Base-by-base conservation (phyloP, 2,797 vertebrate species). In the Pseudochirops corinnae region DNA sequence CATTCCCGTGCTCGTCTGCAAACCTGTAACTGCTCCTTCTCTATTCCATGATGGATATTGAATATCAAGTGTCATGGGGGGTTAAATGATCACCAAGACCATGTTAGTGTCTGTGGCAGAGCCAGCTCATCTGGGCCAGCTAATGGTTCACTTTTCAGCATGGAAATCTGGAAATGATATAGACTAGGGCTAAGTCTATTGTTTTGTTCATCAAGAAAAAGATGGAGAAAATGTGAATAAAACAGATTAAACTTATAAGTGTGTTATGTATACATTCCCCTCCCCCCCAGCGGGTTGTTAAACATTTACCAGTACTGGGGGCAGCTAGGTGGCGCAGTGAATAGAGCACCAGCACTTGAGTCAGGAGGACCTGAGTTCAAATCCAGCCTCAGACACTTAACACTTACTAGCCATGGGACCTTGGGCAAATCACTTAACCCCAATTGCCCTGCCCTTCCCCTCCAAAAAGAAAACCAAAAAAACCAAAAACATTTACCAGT, bases 1-100 rank as follows among this genome's bases (percentile, higher is more conserved):
- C 13, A 3, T 7, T 16, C 39, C 62, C 1, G 0, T 67, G 33
- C 1, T 9, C 18, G 39, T 39, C 11, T 0, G 1, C 1, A 21
- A 74, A 39, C 67, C n/a, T 7, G 14, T 39, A 39, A 24, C 5
- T 39, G 14, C 14, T 74, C n/a, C 39, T 46, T 46, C 11, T 46
- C 74, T 31, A 46, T 82, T 82, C 12, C 39, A 26, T 26, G 39
- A 39, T 82, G 74, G 7, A 24, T 46, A 46, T 3, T 46, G 39
- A 46, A 46, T 39, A 26, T 24, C 2, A 26, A 46, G 10, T 26
- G 18, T 82, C 39, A 82, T 18, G 26, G 46, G 21, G 39, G 39
- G 74, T 21, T 46, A 11, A 11, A 46, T 82, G 67, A 46, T 46
- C 7, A 46, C 39, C 9, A 2, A 46, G 74, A 46, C n/a, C n/a